phyloP scores from a whole-genome alignment of 2,888 invertebrate genomes.

The Ellobium chinense region DNA sequence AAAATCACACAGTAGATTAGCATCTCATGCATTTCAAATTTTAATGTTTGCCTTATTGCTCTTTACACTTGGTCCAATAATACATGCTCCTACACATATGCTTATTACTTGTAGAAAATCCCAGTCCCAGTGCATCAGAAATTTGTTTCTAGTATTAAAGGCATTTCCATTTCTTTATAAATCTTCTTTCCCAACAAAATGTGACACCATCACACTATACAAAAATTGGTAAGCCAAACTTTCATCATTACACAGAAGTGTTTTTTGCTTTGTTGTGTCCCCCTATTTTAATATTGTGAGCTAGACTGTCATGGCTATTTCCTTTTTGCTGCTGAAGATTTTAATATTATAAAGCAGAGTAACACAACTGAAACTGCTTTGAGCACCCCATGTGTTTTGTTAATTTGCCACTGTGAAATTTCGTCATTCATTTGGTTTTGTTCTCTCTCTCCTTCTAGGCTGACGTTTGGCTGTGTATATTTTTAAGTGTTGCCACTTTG shows the following conservation, averaged over 20 bases:
- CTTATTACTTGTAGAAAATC: too few species aligned
- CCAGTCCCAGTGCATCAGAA: too few species aligned
- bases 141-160: too few species aligned
- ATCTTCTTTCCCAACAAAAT: too few species aligned
- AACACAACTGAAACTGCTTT: constrained; percentile 12
- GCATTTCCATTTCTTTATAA: too few species aligned
- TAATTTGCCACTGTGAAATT: not conserved
- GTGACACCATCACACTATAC: too few species aligned
- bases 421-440: constrained; percentile 7
- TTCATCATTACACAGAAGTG: not conserved
- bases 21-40: too few species aligned
- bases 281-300: not conserved
- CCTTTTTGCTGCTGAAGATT: not conserved
- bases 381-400: constrained; percentile 6
- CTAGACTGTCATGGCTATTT: not conserved
- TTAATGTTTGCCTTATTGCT: too few species aligned
- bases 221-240: not conserved
- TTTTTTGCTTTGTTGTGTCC: not conserved
- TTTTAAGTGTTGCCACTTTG: constrained; percentile 16
- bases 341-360: not conserved
- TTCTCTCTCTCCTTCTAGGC: constrained; percentile 15
- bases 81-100: too few species aligned
- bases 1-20: too few species aligned
- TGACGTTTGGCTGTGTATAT: constrained; percentile 10
- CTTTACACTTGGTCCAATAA: too few species aligned